Evolutionary conservation across 92 coral and sea anemone species (phyloP).

Genomic region (Plumapathes pennacea): DNA sequence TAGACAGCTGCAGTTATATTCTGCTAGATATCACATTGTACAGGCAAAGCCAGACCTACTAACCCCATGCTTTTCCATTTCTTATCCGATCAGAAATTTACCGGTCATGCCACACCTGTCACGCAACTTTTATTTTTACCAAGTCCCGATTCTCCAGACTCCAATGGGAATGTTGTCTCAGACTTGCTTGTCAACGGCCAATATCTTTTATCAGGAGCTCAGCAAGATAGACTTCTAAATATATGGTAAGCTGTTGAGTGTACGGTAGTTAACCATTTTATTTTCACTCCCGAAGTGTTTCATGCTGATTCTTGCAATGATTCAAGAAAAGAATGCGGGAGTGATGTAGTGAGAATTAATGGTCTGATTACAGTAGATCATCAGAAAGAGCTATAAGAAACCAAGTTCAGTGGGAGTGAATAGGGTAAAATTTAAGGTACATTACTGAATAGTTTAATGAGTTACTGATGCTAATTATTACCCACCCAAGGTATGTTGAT

Average conservation of each 20-base stretch:
- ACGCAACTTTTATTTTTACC: conserved; percentile 79
- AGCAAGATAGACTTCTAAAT: conserved; percentile 85
- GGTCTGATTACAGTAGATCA: too few species aligned
- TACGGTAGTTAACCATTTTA: background rate
- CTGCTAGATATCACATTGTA: too few species aligned
- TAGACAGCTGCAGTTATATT: too few species aligned
- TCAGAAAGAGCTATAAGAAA: too few species aligned
- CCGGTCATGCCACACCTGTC: conserved; percentile 91
- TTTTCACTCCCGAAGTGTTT: background rate
- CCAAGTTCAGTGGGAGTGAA: too few species aligned
- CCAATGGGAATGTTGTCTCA: conserved; percentile 70
- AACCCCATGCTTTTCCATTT: background rate
- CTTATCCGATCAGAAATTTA: conserved; percentile 67
- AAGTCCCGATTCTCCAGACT: conserved; percentile 55
- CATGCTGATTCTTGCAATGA: too few species aligned
- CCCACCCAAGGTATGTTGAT: conserved; percentile 66
- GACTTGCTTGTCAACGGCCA: conserved; percentile 63
- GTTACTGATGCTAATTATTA: background rate
- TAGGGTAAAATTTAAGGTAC: too few species aligned
- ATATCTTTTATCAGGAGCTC: conserved; percentile 90
- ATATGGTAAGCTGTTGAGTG: conserved; percentile 59
- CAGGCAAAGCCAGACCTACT: too few species aligned
- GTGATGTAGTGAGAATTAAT: too few species aligned
- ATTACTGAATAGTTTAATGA: too few species aligned
- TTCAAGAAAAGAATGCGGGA: too few species aligned